Evolutionary conservation across 2,113 vertebrate genomes (phyloP).

Genomic region (Callorhinus ursinus): DNA sequence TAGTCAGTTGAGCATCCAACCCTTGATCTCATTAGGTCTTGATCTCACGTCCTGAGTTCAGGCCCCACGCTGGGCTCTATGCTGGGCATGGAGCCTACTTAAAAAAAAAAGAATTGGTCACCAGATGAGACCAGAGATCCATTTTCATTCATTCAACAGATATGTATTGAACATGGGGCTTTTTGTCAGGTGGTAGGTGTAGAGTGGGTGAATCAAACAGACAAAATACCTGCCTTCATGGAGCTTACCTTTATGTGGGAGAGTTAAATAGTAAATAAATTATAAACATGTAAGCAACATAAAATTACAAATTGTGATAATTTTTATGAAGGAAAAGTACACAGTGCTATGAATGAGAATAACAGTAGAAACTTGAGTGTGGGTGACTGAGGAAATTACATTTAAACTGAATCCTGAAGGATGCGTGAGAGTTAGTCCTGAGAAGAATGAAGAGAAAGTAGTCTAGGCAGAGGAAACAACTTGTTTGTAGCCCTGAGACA

Average conservation of each 20-base stretch:
- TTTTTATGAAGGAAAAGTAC: neutral
- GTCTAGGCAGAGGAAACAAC: neutral
- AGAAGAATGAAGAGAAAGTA: neutral
- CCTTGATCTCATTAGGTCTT: neutral
- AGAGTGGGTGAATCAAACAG: neutral
- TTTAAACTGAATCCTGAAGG: constrained; percentile 30
- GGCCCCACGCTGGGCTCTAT: neutral
- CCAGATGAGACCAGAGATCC: neutral
- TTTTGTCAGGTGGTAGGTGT: neutral
- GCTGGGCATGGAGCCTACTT: neutral
- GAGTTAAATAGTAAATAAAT: neutral
- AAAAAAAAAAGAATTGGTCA: neutral
- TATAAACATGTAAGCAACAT: neutral
- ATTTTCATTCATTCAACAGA: neutral
- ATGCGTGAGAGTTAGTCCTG: neutral
- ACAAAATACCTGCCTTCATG: neutral
- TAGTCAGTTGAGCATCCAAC: neutral
- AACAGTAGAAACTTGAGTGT: neutral
- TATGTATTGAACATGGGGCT: neutral
- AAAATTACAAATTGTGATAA: constrained; percentile 20
- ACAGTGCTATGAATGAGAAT: neutral
- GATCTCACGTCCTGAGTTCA: neutral
- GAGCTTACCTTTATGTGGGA: neutral
- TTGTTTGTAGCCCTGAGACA: neutral
- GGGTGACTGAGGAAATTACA: neutral